Percentiles rank a stretch among this genome's conserved stretches.
Evolutionary conservation across 2,113 vertebrate genomes (phyloP).

Genomic region (Stigmatopora argus): DNA sequence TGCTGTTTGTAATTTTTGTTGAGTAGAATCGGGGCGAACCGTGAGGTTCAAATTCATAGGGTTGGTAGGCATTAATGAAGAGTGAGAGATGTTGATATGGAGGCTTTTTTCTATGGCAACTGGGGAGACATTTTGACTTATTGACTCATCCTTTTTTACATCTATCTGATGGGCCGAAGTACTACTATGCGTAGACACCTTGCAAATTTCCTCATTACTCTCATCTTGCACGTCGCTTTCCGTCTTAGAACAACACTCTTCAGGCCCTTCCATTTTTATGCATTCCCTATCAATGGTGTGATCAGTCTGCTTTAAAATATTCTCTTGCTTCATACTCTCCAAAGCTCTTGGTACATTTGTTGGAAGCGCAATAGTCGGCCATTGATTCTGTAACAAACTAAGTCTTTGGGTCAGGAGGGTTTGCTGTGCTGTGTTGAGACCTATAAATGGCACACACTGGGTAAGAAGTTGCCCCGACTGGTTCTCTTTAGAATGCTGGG

Average conservation of each 20-base stretch:
- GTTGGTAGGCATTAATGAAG: slow-evolving; percentile 59
- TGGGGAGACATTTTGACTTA: slow-evolving; percentile 49
- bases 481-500: slow-evolving; percentile 63
- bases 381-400: slow-evolving; percentile 68
- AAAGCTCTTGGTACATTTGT: slow-evolving; percentile 29
- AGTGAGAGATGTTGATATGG: slow-evolving; percentile 57
- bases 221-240: slow-evolving; percentile 47
- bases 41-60: slow-evolving; percentile 60
- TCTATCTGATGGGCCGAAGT: slow-evolving; percentile 46
- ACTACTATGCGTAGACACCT: slow-evolving; percentile 39
- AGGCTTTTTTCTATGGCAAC: slow-evolving; percentile 42
- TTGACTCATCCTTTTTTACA: slow-evolving; percentile 52
- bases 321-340: slow-evolving; percentile 36
- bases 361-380: slow-evolving; percentile 55
- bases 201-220: slow-evolving; percentile 31
- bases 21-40: slow-evolving; percentile 63
- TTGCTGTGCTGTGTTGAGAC: slow-evolving; percentile 71
- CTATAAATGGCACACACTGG: slow-evolving; percentile 71
- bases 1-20: slow-evolving; percentile 57
- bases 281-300: slow-evolving; percentile 20
- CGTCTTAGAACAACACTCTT: slow-evolving; percentile 16
- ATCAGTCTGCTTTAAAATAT: slow-evolving; percentile 19
- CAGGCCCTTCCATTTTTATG: slow-evolving; percentile 23
- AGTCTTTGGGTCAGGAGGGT: slow-evolving; percentile 74
- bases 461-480: slow-evolving; percentile 66